phyloP scores from a whole-genome alignment of 2,888 invertebrate genomes.

The Clusia tigrina region DNA sequence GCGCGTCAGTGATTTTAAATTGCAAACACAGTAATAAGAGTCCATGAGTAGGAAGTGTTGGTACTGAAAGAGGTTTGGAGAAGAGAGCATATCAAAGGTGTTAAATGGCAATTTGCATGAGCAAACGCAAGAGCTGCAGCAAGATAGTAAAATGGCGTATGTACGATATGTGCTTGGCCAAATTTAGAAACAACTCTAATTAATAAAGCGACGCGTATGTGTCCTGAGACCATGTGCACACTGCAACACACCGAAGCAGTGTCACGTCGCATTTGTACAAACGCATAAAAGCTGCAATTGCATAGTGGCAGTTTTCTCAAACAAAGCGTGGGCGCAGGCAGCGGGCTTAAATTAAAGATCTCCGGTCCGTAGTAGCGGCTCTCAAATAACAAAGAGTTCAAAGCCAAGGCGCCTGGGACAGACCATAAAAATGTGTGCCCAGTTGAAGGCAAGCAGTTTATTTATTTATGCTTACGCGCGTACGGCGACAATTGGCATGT shows the following conservation, averaged over 20 bases:
- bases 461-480: neutral
- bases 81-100: neutral
- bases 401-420: too few species aligned
- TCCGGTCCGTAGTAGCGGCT: neutral
- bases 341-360: neutral
- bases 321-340: neutral
- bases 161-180: too few species aligned
- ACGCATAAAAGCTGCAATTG: neutral
- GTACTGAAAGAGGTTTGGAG: too few species aligned
- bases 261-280: neutral
- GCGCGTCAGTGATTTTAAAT: neutral
- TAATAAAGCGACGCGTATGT: too few species aligned
- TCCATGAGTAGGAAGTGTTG: too few species aligned
- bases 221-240: too few species aligned
- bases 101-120: neutral
- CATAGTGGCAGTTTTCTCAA: neutral
- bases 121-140: neutral
- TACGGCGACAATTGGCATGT: too few species aligned
- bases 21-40: too few species aligned
- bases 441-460: neutral
- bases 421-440: neutral
- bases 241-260: too few species aligned
- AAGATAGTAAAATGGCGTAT: too few species aligned
- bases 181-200: too few species aligned
- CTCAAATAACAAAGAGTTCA: neutral